A percentile compares a stretch with the other conserved stretches of the same genome.
These are phyloP conservation scores for Drosophila navojoa DNA, from an alignment of 1,140 invertebrate species.

Conservation along the genomic window DNA sequence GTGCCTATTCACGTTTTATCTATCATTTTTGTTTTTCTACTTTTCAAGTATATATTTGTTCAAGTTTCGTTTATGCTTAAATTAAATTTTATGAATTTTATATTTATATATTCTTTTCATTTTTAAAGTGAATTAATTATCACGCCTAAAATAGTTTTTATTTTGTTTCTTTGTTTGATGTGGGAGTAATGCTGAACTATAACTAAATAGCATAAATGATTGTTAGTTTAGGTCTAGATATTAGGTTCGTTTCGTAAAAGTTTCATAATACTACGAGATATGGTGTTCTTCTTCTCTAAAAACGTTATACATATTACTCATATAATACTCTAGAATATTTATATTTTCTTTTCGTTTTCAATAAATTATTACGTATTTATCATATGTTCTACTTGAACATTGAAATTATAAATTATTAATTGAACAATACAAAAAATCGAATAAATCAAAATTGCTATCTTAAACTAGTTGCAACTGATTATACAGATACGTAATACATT, in stretches of 20 bases:
- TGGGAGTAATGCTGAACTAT: conserved; percentile 9
- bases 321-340: conserved; percentile 17
- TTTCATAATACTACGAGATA: conserved; percentile 55
- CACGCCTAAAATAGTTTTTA: conserved; percentile 68
- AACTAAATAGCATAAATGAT: conserved; percentile 26
- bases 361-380: conserved; percentile 56
- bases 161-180: not conserved
- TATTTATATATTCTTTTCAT: not conserved
- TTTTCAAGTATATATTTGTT: conserved; percentile 61
- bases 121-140: conserved; percentile 53
- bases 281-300: conserved; percentile 62
- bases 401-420: conserved; percentile 17
- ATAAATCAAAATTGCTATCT: conserved; percentile 26
- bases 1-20: conserved; percentile 3
- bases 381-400: conserved; percentile 42
- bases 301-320: conserved; percentile 31
- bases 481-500: conserved; percentile 74
- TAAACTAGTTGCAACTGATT: conserved; percentile 49
- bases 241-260: conserved; percentile 6
- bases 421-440: conserved; percentile 2
- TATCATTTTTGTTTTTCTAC: conserved; percentile 56
- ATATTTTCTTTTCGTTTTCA: conserved; percentile 6
- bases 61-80: conserved; percentile 36
- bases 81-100: conserved; percentile 13
- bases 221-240: conserved; percentile 21